Percentiles rank a stretch among this genome's conserved stretches.
Evolutionary conservation across 2,113 vertebrate genomes (phyloP).

Genomic region (Lagopus muta): DNA sequence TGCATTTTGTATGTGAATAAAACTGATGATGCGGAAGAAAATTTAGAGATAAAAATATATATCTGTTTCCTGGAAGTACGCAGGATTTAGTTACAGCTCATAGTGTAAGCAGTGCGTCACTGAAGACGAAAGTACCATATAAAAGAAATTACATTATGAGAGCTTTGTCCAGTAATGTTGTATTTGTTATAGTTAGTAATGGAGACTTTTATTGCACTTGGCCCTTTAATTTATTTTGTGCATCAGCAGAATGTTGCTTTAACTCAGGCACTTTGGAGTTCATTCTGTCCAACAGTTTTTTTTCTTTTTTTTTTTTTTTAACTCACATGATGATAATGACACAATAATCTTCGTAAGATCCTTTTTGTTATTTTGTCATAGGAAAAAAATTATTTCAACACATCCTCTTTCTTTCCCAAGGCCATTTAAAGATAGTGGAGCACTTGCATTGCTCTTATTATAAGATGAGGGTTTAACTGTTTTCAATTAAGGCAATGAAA

Average conservation of each 20-base stretch:
- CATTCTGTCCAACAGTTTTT: neutral
- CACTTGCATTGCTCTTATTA: constrained; percentile 24
- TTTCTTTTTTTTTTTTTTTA: neutral
- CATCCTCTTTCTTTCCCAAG: neutral
- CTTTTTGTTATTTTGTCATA: neutral
- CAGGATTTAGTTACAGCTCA: constrained; percentile 20
- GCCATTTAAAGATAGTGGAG: constrained; percentile 3
- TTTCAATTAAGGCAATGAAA: constrained; percentile 61
- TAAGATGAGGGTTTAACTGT: constrained; percentile 34
- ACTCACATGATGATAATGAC: neutral
- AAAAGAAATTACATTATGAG: neutral
- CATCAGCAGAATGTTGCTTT: neutral
- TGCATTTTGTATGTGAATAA: neutral
- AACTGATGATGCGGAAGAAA: constrained; percentile 44
- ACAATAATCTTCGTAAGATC: neutral
- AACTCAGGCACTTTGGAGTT: neutral
- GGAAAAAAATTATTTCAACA: neutral
- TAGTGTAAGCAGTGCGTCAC: constrained; percentile 4
- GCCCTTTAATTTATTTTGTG: neutral
- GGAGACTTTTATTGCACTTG: neutral
- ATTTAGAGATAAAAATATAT: neutral
- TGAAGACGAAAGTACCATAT: constrained; percentile 24
- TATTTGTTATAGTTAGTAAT: neutral
- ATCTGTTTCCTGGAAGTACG: neutral
- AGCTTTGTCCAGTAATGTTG: neutral